These are phyloP conservation scores for Corapipo altera DNA, from an alignment of 2,113 vertebrate species.

Conservation along the genomic window DNA sequence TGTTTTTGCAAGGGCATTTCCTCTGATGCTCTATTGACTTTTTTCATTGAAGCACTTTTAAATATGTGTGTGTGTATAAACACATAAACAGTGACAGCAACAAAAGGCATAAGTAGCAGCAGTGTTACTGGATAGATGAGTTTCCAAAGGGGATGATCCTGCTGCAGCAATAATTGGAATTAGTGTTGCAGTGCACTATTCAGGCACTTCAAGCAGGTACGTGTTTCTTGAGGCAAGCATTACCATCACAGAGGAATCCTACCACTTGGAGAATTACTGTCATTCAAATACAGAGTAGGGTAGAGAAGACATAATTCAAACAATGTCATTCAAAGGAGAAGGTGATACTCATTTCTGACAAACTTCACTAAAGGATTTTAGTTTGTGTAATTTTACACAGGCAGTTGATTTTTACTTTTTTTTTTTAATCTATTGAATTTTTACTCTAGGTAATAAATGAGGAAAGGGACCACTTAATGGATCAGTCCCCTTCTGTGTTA, in stretches of 20 bases:
- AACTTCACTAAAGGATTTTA: neutral
- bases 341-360: neutral
- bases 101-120: neutral
- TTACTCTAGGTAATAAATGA: neutral
- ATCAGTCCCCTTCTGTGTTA: neutral
- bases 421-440: neutral
- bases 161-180: neutral
- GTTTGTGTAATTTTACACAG: neutral
- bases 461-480: neutral
- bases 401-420: neutral
- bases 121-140: neutral
- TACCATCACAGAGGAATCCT: neutral
- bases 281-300: neutral
- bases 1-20: neutral
- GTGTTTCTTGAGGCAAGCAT: neutral
- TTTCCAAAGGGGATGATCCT: neutral
- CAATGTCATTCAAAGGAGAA: neutral
- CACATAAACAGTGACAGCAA: neutral
- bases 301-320: neutral
- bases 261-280: neutral
- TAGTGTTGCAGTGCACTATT: neutral
- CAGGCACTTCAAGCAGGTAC: rapidly evolving
- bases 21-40: neutral
- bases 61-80: neutral
- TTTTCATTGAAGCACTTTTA: neutral